Conservation (phyloP, 2,113 vertebrate genomes). For the Ascaphus truei region DNA sequence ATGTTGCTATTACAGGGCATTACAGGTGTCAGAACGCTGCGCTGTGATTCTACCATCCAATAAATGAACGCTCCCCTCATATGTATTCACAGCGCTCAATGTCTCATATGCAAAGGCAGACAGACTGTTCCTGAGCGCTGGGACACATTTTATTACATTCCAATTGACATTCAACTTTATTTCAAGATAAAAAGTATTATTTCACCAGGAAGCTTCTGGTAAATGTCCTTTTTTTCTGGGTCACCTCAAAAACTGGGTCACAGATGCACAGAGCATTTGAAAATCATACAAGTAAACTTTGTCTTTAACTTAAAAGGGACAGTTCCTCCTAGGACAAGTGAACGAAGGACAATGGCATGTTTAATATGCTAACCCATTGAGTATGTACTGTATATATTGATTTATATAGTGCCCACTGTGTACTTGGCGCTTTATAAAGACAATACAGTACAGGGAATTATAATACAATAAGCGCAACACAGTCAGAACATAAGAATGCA, state of each 20-base stretch:
- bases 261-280: neutral
- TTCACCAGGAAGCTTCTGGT: neutral
- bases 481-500: too few relatives aligned
- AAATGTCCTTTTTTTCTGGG: neutral
- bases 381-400: too few relatives aligned
- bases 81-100: neutral
- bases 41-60: neutral
- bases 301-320: too few relatives aligned
- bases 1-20: too few relatives aligned
- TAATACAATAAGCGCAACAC: too few relatives aligned
- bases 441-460: too few relatives aligned
- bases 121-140: neutral
- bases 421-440: too few relatives aligned
- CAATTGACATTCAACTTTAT: neutral
- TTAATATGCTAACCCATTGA: too few relatives aligned
- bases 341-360: too few relatives aligned
- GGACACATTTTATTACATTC: neutral
- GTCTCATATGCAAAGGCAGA: neutral
- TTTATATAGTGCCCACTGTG: too few relatives aligned
- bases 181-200: neutral
- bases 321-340: too few relatives aligned
- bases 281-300: neutral
- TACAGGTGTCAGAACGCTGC: too few relatives aligned
- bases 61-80: neutral
- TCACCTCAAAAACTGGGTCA: neutral